Evolutionary conservation across 2,888 invertebrate species (phyloP), one percentile per base, ranked within the genome.

Genomic region (Tinea semifulvella): DNA sequence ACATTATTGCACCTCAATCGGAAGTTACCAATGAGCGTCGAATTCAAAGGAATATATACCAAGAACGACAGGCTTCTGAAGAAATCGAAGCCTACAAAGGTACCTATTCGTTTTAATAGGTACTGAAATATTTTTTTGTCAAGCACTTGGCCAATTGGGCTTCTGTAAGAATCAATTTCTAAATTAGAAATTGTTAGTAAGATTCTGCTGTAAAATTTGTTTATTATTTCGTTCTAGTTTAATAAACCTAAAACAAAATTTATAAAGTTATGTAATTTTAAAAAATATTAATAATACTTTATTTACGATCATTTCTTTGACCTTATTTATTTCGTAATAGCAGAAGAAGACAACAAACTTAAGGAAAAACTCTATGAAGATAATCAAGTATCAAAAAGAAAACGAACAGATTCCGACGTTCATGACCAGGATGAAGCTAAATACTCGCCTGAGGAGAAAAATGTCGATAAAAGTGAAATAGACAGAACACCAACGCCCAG

Each of bases 1-100:
- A 97, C 65, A 95, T 97, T 44, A 91, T 96, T 56, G 89, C 90
- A 52, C 90, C 92, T 56, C 94, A 93, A 68, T 89, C 91, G 53
- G 88, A 85, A 50, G 70, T 84, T 25, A 84, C 82, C 11, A 83
- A 83, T 50, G 82, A 81, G 51, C 56, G 81, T 31, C 64, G 82
- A 6, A 82, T 82, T n/a, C 76, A 75, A 56, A 63, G 82, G 1
- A 82, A 82, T 36, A 82, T 82, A 35, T 82, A 82, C 48, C 82
- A 82, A 52, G 82, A 82, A 48, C 64, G 81, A 46, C 82, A 82
- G 50, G 82, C 76, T 45, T 81, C 81, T 10, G 82, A 82, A 56
- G 82, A 82, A 60, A 81, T 82, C 31, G 80, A 82, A 51, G 77
- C 81, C 14, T 82, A 81, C 46, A 82, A 80, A 68, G 81, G 80